These are phyloP conservation scores for Gastrophysa polygoni DNA, from an alignment of 2,888 invertebrate species.

Conservation along the genomic window DNA sequence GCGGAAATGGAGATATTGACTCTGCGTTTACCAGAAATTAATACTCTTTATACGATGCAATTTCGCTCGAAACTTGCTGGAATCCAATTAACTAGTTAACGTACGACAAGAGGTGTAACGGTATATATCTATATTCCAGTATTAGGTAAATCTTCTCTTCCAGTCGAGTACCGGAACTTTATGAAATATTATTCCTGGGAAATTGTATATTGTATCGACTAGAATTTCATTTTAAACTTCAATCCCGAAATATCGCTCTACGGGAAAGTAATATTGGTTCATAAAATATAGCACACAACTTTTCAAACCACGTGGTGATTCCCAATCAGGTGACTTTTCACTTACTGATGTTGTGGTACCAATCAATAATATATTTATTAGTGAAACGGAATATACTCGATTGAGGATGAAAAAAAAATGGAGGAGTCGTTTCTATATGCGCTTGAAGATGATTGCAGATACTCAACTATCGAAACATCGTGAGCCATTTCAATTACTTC, in stretches of 20 bases:
- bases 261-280: not conserved
- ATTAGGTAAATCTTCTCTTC: not conserved
- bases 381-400: too few species aligned
- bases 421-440: too few species aligned
- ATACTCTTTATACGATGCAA: not conserved
- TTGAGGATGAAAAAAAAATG: too few species aligned
- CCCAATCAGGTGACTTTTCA: too few species aligned
- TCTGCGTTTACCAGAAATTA: not conserved
- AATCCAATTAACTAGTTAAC: constrained; percentile 1
- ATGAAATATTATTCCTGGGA: constrained; percentile 7
- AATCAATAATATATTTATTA: too few species aligned
- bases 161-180: not conserved
- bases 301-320: too few species aligned
- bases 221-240: constrained; percentile 13
- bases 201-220: constrained; percentile 6
- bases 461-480: too few species aligned
- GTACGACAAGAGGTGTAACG: constrained; percentile 1
- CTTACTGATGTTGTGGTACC: too few species aligned
- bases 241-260: not conserved
- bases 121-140: not conserved
- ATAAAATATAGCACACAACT: not conserved
- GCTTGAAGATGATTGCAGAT: too few species aligned
- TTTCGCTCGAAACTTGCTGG: not conserved
- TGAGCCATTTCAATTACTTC: too few species aligned
- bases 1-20: not conserved